A percentile compares a stretch with the other conserved stretches of the same genome.
These are phyloP conservation scores for Thamnophis elegans DNA, from an alignment of 2,797 vertebrate genomes.

Conservation along the genomic window DNA sequence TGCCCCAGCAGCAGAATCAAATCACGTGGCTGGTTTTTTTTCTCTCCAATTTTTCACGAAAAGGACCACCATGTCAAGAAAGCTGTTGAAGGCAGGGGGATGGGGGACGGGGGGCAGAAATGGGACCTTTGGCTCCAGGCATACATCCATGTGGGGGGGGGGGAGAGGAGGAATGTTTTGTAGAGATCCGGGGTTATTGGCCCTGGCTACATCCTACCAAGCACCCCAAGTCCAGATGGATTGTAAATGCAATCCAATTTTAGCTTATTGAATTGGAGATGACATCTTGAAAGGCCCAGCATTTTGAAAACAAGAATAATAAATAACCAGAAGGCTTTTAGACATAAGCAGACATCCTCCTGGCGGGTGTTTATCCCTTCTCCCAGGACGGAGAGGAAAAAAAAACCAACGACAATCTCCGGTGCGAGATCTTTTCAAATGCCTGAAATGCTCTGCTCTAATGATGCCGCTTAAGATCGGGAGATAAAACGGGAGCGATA, in stretches of 20 bases:
- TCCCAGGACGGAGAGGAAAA: background rate
- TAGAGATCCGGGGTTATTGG: background rate
- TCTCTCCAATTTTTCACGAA: background rate
- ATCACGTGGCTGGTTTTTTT: background rate
- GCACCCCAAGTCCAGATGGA: background rate
- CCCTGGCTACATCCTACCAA: background rate
- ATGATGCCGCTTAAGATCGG: background rate
- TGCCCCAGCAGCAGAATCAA: background rate
- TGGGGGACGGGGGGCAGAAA: background rate
- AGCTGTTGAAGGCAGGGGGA: background rate
- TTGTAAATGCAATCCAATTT: slow-evolving; percentile 6
- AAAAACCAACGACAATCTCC: background rate
- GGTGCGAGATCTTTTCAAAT: too few species aligned
- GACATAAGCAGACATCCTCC: background rate
- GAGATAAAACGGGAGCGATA: background rate
- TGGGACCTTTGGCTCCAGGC: background rate
- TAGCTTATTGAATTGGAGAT: background rate
- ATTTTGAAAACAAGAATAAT: background rate
- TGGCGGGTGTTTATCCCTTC: background rate
- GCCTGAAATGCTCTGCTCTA: too few species aligned
- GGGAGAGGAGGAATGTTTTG: background rate
- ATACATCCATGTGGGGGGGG: background rate
- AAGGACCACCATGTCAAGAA: background rate
- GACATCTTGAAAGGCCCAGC: background rate
- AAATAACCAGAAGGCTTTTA: background rate